Percentiles rank a stretch among this genome's conserved stretches.
phyloP scores from a whole-genome alignment of 2,113 vertebrate genomes.

The Cricetomys ansorgei region DNA sequence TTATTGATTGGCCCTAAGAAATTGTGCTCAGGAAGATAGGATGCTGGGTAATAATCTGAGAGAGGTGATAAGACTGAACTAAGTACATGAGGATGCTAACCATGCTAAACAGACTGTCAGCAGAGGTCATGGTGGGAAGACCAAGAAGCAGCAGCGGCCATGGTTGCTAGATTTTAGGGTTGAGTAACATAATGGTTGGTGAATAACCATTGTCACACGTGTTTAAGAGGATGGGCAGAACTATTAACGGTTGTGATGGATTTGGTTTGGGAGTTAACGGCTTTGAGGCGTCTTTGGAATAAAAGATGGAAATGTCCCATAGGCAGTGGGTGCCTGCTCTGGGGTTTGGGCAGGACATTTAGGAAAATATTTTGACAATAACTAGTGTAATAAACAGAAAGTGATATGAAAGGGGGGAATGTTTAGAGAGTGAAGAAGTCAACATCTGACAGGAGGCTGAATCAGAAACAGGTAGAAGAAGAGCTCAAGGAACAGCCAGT shows the following conservation, averaged over 20 bases:
- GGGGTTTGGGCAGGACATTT: not conserved
- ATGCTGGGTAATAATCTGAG: not conserved
- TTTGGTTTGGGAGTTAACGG: not conserved
- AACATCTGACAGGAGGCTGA: not conserved
- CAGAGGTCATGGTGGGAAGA: not conserved
- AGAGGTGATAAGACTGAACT: not conserved
- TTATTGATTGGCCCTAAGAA: not conserved
- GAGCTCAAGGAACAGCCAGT: not conserved
- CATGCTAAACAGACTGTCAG: not conserved
- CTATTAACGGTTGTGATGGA: not conserved
- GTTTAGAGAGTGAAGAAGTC: not conserved
- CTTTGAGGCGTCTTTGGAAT: not conserved
- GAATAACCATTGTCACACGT: not conserved
- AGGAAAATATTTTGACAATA: slow-evolving; percentile 45
- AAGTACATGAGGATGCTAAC: not conserved
- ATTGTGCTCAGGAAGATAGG: not conserved
- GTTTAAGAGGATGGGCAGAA: not conserved
- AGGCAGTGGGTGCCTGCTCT: not conserved
- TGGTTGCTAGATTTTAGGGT: not conserved
- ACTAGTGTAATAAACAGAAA: not conserved
- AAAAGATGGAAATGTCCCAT: not conserved
- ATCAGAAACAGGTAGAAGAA: not conserved
- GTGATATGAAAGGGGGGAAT: not conserved
- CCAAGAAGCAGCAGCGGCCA: not conserved
- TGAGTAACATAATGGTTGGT: not conserved